Evolutionary conservation across 1,140 invertebrate genomes (phyloP).

Genomic region (Olivierus martensii): DNA sequence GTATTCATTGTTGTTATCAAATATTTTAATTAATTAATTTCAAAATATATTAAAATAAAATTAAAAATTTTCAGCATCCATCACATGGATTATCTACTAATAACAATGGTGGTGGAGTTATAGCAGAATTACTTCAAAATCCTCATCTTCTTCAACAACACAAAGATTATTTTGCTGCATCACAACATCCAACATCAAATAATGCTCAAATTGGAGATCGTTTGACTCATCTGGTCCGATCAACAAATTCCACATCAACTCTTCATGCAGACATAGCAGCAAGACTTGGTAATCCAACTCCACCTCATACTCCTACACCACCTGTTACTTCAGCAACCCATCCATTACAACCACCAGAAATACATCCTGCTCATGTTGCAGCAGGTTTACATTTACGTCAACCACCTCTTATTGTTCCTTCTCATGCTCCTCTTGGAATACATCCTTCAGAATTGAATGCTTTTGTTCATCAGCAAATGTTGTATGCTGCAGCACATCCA

Average conservation of each 20-base stretch:
- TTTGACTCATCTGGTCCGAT: slow-evolving; percentile 9
- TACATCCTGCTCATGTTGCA: not conserved
- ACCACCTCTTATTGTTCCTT: slow-evolving; percentile 8
- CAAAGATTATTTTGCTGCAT: slow-evolving; percentile 18
- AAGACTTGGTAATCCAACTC: slow-evolving; percentile 13
- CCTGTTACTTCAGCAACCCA: slow-evolving; percentile 1
- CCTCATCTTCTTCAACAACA: slow-evolving; percentile 20
- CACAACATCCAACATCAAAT: slow-evolving; percentile 13
- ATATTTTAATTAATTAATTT: too few species aligned
- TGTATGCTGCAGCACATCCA: slow-evolving; percentile 12
- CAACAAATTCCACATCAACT: not conserved
- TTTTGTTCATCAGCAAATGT: slow-evolving; percentile 18
- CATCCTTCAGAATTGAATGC: slow-evolving; percentile 9
- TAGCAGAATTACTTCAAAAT: slow-evolving; percentile 28
- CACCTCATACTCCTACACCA: slow-evolving; percentile 18
- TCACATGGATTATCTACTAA: not conserved
- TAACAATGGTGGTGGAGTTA: slow-evolving; percentile 21
- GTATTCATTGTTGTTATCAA: too few species aligned
- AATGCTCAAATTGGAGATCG: slow-evolving; percentile 15
- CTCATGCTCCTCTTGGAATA: slow-evolving; percentile 10
- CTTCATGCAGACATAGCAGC: slow-evolving; percentile 16
- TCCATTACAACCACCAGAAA: slow-evolving; percentile 3
- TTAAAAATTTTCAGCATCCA: too few species aligned
- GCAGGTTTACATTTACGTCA: slow-evolving; percentile 14
- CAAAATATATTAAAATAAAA: too few species aligned